These are phyloP conservation scores for Drosophila suboccidentalis DNA, from an alignment of 2,888 invertebrate species.

Conservation along the genomic window DNA sequence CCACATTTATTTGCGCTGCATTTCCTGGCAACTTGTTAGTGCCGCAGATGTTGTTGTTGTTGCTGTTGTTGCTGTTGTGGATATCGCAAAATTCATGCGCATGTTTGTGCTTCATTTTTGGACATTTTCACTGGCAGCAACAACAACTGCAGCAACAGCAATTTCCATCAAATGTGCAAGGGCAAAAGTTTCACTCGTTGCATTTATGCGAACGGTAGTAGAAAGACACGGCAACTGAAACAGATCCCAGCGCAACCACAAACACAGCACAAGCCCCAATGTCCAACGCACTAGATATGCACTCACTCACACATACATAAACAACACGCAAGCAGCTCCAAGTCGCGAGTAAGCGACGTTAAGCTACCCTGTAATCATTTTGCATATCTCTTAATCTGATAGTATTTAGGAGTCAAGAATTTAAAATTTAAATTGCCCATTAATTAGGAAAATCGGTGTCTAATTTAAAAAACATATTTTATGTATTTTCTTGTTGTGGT, in stretches of 20 bases:
- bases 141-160: slow-evolving; percentile 42
- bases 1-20: slow-evolving; percentile 72
- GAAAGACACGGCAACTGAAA: slow-evolving; percentile 31
- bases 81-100: slow-evolving; percentile 81
- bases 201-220: slow-evolving; percentile 58
- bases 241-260: slow-evolving; percentile 43
- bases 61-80: slow-evolving; percentile 31
- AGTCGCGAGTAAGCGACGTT: not conserved
- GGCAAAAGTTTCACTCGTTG: slow-evolving; percentile 61
- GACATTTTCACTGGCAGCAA: slow-evolving; percentile 62
- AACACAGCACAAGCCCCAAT: slow-evolving; percentile 28
- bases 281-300: slow-evolving; percentile 47
- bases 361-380: slow-evolving; percentile 10
- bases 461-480: too few relatives aligned
- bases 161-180: slow-evolving; percentile 64
- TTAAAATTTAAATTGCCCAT: too few relatives aligned
- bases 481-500: too few relatives aligned
- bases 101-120: slow-evolving; percentile 82
- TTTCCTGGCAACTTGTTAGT: slow-evolving; percentile 69
- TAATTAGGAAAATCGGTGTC: too few relatives aligned
- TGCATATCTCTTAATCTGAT: too few relatives aligned
- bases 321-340: not conserved
- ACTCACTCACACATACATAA: slow-evolving; percentile 21
- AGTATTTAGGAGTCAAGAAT: too few relatives aligned
- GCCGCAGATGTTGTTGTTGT: slow-evolving; percentile 31